Base-by-base conservation (phyloP, 2,888 invertebrate genomes). In the Amorpha juglandis region DNA sequence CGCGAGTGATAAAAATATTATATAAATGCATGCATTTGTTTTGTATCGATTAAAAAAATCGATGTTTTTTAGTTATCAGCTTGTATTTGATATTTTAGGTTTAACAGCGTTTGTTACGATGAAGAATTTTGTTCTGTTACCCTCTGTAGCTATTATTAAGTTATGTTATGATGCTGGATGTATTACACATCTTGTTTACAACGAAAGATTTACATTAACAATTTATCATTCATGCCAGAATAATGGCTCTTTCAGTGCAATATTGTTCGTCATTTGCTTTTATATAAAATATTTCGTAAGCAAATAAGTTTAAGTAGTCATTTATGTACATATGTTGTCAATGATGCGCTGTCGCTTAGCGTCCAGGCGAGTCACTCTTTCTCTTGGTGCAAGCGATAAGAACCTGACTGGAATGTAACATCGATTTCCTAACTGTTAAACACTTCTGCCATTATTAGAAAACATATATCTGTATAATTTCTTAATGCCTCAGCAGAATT, bases 291-390 rank as follows among this genome's bases (percentile, higher is more conserved):
- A 67, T 74, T 77, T 71, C 65, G 72, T 68, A 75, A 77, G 71
- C 72, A 70, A 65, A 65, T 58, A 65, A 58, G 64, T 58, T 65
- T 19, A 33, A 38, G 55, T 50, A 84, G 83, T 86, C 82, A 80
- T 82, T 83, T 81, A 80, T 77, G 84, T 82, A 80, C 80, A 81
- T 78, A 76, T 73, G 83, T 86, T 86, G 85, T 87, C 86, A 87
- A 87, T 83, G 85, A 87, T 84, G 85, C 76, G 74, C 77, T 79
- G 76, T 75, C 76, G 73, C 72, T 78, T 77, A 58, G 75, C 80
- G 82, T 58, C 42, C 38, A 58, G 58, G 78, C 84, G 84, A 85
- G 83, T 89, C 84, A 85, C 82, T 78, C 78, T 81, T 76, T 70
- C 70, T 64, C 71, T 76, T 83, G 89, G 88, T 71, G 64, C 79